Conservation (phyloP, 2,113 vertebrate species). For the Nesogale talazaci region DNA sequence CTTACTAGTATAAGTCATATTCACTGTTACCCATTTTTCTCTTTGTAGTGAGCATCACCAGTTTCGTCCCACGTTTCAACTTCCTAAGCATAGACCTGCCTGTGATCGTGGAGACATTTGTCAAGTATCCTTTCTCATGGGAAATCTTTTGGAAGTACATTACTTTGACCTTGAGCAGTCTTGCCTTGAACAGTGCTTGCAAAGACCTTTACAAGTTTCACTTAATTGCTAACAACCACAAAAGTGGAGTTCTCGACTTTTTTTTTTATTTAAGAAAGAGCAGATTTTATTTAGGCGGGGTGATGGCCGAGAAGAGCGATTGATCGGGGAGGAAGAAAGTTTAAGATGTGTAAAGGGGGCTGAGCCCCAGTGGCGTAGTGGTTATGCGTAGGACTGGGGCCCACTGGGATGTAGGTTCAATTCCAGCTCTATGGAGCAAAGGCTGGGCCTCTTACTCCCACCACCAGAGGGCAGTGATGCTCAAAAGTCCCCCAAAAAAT, state of each 20-base stretch:
- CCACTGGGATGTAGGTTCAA: no score
- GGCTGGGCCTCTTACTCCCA: no score
- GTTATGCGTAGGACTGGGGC: no score
- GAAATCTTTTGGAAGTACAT: constrained; percentile 52
- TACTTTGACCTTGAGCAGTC: constrained; percentile 60
- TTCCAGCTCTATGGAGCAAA: no score
- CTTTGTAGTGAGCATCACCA: constrained; percentile 95
- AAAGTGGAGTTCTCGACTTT: background rate
- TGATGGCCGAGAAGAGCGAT: constrained; percentile 6
- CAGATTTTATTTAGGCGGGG: background rate
- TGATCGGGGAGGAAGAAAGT: background rate
- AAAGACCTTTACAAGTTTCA: background rate
- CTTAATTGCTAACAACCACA: constrained; percentile 33
- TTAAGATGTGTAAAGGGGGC: no score
- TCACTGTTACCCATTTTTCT: constrained; percentile 63
- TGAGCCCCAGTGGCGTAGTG: no score
- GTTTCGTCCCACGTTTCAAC: constrained; percentile 94
- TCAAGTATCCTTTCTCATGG: constrained; percentile 97
- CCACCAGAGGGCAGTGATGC: no score
- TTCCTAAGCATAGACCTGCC: constrained; percentile 96
- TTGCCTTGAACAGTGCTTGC: constrained; percentile 39
- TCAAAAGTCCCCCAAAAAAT: no score
- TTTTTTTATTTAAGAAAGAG: constrained; percentile 48
- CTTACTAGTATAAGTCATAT: constrained; percentile 40
- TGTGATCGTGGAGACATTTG: constrained; percentile 96